Percentiles rank a stretch among this genome's conserved stretches.
phyloP scores from a whole-genome alignment of 2,888 invertebrate species.

The Aspidiotus destructor region DNA sequence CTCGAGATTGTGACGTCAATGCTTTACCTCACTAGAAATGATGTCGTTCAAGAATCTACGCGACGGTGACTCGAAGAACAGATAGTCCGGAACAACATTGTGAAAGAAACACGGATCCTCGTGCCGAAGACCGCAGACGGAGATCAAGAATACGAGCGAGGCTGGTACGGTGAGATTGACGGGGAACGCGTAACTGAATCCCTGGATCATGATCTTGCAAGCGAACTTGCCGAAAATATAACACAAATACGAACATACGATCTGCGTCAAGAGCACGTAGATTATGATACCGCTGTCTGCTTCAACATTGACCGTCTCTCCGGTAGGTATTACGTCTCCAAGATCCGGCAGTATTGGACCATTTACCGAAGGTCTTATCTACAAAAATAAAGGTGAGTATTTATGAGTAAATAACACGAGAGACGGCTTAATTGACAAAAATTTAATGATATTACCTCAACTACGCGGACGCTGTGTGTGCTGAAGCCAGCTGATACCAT shows the following conservation, averaged over 20 bases:
- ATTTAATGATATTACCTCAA: constrained; percentile 53
- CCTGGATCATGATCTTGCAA: constrained; percentile 93
- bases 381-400: constrained; percentile 38
- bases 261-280: constrained; percentile 69
- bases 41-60: constrained; percentile 73
- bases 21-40: constrained; percentile 56
- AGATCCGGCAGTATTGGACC: constrained; percentile 59
- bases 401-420: background rate
- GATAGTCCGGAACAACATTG: constrained; percentile 71
- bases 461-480: constrained; percentile 66
- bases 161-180: constrained; percentile 87
- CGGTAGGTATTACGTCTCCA: constrained; percentile 62
- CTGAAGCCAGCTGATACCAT: constrained; percentile 65
- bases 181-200: constrained; percentile 93
- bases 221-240: constrained; percentile 91
- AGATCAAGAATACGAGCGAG: constrained; percentile 74
- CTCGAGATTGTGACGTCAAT: no score
- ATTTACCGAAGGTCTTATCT: constrained; percentile 51
- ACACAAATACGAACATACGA: constrained; percentile 72
- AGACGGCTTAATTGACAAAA: background rate
- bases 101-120: constrained; percentile 83
- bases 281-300: constrained; percentile 63
- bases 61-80: constrained; percentile 85
- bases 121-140: constrained; percentile 76
- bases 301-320: constrained; percentile 62